Evolutionary conservation across 1,140 invertebrate genomes (phyloP), one percentile per base, ranked within the genome.

Genomic region (Bombus difficillimus): DNA sequence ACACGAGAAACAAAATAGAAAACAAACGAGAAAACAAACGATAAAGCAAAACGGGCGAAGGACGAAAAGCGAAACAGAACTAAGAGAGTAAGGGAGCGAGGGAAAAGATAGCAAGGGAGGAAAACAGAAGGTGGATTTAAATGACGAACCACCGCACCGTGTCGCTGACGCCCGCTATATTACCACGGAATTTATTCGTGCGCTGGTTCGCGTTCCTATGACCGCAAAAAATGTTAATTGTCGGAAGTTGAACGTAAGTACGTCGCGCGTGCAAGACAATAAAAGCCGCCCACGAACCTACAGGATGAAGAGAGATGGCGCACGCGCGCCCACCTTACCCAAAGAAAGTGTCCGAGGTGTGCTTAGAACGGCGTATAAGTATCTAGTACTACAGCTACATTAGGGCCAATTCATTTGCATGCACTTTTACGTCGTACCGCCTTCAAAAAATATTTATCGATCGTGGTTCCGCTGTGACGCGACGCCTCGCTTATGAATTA

Each of bases 401-500:
- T 89, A 90, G 88, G 87, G 88, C 78, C 85, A 81, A 89, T 90
- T 90, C 89, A 90, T 90, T 90, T 90, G 89, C 89, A 90, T 90
- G 83, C 89, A 90, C 86, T 90, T 90, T 90, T 88, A 87, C 88
- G 69, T 90, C 79, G 66, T 88, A 74, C 68, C 89, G 83, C 41
- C 83, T 72, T 86, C 12, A 88, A 90, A 90, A 91, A 92, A 92
- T 93, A 93, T 93, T 93, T 92, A 92, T 92, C 92, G 89, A 89
- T 87, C 72, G 86, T 88, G 88, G 91, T 92, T 91, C 90, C 92
- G 86, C 81, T 86, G 86, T 92, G 91, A 92, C 92, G 89, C 86
- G 91, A 92, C 92, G 90, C 86, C 81, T 81, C 89, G 82, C 90
- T 93, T 93, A 94, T 94, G 92, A 94, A 94, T 94, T 94, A 94